A percentile compares a stretch with the other conserved stretches of the same genome.
phyloP scores from a whole-genome alignment of 2,888 invertebrate species.

The Eristalis pertinax region DNA sequence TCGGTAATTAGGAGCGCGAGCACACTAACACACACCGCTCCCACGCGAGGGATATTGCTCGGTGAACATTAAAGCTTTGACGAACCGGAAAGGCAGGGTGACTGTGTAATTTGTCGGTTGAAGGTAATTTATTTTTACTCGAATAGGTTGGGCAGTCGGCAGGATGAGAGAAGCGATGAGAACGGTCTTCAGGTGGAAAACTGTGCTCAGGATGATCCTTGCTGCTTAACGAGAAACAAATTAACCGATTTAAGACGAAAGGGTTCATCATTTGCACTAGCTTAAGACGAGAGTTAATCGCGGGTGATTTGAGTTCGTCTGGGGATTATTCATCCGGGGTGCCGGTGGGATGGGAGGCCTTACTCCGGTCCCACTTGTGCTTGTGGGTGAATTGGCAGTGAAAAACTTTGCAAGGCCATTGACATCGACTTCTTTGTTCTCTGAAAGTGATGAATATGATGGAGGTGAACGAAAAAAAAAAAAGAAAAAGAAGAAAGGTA shows the following conservation, averaged over 20 bases:
- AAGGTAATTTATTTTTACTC: constrained; percentile 42
- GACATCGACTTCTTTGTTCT: constrained; percentile 20
- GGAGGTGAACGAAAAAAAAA: not conserved
- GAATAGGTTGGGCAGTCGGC: not conserved
- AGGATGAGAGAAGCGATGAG: not conserved
- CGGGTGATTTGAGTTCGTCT: constrained; percentile 32
- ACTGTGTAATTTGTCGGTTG: constrained; percentile 43
- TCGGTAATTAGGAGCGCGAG: constrained; percentile 55
- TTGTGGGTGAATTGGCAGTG: constrained; percentile 10
- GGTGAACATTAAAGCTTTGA: constrained; percentile 38
- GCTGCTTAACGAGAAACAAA: constrained; percentile 57
- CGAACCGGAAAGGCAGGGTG: constrained; percentile 16
- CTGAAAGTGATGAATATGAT: not conserved
- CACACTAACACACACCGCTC: not conserved
- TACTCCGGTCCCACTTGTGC: too few species aligned
- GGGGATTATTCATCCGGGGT: constrained; percentile 25
- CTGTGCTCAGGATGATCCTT: constrained; percentile 11
- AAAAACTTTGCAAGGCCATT: constrained; percentile 20
- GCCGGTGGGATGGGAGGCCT: not conserved
- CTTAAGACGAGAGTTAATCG: constrained; percentile 39
- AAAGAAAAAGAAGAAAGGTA: not conserved
- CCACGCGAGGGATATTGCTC: constrained; percentile 37
- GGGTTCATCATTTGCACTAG: constrained; percentile 12
- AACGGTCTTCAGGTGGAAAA: not conserved
- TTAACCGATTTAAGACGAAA: constrained; percentile 57